phyloP scores from a whole-genome alignment of 2,888 invertebrate genomes.

The Leucoptera coffeella region DNA sequence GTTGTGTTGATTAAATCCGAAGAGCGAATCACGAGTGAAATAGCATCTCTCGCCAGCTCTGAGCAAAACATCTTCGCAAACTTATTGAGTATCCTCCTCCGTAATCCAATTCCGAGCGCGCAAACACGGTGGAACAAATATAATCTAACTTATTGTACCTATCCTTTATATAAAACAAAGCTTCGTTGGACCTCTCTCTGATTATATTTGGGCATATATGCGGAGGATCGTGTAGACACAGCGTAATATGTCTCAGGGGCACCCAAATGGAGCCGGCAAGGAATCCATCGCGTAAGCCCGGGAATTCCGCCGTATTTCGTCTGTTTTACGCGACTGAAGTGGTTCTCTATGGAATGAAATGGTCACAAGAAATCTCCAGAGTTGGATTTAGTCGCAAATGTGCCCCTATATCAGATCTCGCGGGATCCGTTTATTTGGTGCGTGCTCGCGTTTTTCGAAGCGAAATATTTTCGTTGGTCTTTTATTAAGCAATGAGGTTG shows the following conservation, averaged over 20 bases:
- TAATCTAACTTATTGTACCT: no score
- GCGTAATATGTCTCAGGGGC: conserved; percentile 47
- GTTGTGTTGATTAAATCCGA: no score
- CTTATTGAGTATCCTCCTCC: no score
- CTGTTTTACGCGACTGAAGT: conserved; percentile 34
- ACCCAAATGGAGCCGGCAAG: conserved; percentile 40
- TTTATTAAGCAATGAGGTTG: no score
- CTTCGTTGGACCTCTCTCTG: conserved; percentile 37
- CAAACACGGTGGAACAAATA: no score
- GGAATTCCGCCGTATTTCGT: no score
- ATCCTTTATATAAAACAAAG: conserved; percentile 41
- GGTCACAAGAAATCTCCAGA: conserved; percentile 43
- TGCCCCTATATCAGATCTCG: conserved; percentile 19
- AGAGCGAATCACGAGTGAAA: no score
- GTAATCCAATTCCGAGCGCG: no score
- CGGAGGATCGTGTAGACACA: conserved; percentile 34
- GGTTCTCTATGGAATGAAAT: conserved; percentile 24
- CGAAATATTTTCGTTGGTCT: conserved; percentile 4
- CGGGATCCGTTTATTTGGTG: conserved; percentile 32
- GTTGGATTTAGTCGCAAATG: conserved; percentile 38
- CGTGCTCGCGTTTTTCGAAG: no score
- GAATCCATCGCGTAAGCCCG: conserved; percentile 33
- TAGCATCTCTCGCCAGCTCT: no score
- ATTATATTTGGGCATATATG: conserved; percentile 50
- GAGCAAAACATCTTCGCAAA: no score